Percentiles rank a stretch among this genome's conserved stretches.
Evolutionary conservation across 2,113 vertebrate species (phyloP).

Genomic region (Podarcis cretensis): DNA sequence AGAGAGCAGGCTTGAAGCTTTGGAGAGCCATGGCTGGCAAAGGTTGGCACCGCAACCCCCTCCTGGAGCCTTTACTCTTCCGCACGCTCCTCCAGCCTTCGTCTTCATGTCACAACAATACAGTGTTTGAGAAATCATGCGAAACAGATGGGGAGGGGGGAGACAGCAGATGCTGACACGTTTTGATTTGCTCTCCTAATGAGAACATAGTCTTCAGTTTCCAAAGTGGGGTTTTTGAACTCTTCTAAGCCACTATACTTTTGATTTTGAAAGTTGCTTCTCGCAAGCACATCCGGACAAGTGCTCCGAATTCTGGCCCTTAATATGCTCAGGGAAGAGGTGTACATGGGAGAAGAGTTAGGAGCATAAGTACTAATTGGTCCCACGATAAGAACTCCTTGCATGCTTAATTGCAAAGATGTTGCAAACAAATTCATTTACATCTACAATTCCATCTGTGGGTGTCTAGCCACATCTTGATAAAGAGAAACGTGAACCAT

Average conservation of each 20-base stretch:
- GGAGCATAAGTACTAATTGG: neutral
- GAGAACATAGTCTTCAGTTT: neutral
- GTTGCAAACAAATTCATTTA: neutral
- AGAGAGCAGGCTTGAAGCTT: too few relatives aligned
- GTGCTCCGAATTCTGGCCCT: neutral
- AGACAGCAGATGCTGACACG: neutral
- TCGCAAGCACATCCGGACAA: neutral
- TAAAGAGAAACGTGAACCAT: neutral
- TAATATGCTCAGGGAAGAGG: too few relatives aligned
- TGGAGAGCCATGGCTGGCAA: neutral
- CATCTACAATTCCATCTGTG: neutral
- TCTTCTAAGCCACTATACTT: neutral
- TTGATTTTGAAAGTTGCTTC: neutral
- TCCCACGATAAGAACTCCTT: neutral
- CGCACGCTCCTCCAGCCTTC: neutral
- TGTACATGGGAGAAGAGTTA: neutral
- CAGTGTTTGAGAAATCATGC: conserved; percentile 1
- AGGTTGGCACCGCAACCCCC: neutral
- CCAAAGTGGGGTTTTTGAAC: neutral
- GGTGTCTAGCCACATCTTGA: neutral
- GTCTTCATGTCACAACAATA: conserved; percentile 1
- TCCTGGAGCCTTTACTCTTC: neutral
- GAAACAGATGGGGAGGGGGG: neutral
- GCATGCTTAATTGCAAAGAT: neutral
- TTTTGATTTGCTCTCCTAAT: neutral